Conservation (phyloP, 2,888 invertebrate species). For the Noctuana brunneofusca region DNA sequence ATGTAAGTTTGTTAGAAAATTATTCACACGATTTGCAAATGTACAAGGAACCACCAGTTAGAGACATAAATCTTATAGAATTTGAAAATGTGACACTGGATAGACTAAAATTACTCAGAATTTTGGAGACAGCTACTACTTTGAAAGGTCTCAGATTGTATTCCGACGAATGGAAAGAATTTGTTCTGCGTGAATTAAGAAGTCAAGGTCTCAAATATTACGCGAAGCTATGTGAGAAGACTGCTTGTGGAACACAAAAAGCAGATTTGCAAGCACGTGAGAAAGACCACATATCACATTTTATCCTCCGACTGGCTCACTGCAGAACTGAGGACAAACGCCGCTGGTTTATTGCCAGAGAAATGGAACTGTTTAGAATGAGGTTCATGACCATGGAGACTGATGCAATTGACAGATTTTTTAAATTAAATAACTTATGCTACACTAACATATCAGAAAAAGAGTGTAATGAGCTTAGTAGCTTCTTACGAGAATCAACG, state of each 20-base stretch:
- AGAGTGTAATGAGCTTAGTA: constrained; percentile 85
- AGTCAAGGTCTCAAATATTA: constrained; percentile 87
- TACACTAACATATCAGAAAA: constrained; percentile 86
- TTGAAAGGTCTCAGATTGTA: constrained; percentile 83
- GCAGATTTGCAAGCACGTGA: constrained; percentile 86
- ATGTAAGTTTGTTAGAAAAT: constrained; percentile 75
- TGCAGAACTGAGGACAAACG: constrained; percentile 93
- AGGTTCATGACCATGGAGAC: constrained; percentile 86
- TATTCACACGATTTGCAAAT: constrained; percentile 91
- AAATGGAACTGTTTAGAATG: constrained; percentile 94
- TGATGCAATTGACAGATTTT: constrained; percentile 85
- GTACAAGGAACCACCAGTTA: constrained; percentile 89
- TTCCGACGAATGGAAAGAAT: constrained; percentile 87
- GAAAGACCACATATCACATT: constrained; percentile 96
- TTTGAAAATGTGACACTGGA: constrained; percentile 95
- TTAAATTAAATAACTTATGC: constrained; percentile 86
- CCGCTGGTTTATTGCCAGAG: constrained; percentile 94
- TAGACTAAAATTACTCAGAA: constrained; percentile 89
- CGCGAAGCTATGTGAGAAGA: constrained; percentile 83
- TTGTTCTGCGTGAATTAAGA: constrained; percentile 84
- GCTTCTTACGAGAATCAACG: constrained; percentile 84
- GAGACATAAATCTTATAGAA: constrained; percentile 89
- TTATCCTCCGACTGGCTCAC: constrained; percentile 94
- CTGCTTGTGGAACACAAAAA: constrained; percentile 80
- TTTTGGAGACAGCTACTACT: constrained; percentile 88